Base-by-base conservation (phyloP, 1,140 invertebrate species). In the Atta texana region DNA sequence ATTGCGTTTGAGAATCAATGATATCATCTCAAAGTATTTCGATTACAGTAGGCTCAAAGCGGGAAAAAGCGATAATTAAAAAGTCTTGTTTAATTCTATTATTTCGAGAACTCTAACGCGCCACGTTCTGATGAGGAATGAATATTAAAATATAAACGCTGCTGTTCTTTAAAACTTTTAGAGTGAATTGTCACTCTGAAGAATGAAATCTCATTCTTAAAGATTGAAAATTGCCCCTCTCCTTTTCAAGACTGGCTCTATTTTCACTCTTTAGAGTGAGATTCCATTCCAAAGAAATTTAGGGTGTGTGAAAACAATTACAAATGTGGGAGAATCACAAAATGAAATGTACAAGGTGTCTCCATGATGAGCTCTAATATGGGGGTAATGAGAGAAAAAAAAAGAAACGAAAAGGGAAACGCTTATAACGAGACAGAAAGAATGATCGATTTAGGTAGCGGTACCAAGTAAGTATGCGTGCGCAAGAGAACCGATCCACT, bases 1-100 rank as follows among this genome's bases (percentile, higher is more conserved):
- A 91, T 92, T 91, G 89, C 86, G 89, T 92, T 93, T 93, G 87
- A 85, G 66, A 86, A 86, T 91, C 82, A 81, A 84, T 77, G 63
- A 84, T 72, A 39, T 75, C 68, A 12, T 51, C 66, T 77, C n/a
- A 28, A 18, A 63, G 34, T 44, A 24, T 28, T 28, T 77, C 14
- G 31, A 81, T 59, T 71, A 82, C 51, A 57, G 63, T 49, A 39
- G 63, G 31, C 66, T 82, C 66, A 44, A 53, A 69, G 69, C 57
- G 39, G 63, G 86, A 85, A 61, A 55, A 84, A 77, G 61, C 21
- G 31, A 28, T 10, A 21, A 44, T 49, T 77, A 63, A 64, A 64
- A 18, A 5, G 28, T 49, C 14, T 44, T 5, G 24, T 7, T 16
- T 61, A 14, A 28, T 63, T 10, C 63, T 77, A 44, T 49, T 21